Conservation (phyloP, 2,797 vertebrate species). For the Cephalopachus bancanus region DNA sequence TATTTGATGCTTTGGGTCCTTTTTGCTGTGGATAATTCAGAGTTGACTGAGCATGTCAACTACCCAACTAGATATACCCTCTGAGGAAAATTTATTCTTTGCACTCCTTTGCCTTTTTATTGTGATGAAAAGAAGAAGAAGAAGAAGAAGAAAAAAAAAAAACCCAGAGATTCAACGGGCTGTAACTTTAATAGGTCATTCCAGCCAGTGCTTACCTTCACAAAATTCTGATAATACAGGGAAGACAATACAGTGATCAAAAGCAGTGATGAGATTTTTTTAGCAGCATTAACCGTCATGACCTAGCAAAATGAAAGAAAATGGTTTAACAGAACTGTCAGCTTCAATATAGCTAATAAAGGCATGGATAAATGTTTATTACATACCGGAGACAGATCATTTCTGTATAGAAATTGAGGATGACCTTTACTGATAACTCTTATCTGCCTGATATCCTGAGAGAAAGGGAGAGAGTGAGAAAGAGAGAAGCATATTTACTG, state of each 20-base stretch:
- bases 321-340: slow-evolving; percentile 99
- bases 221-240: slow-evolving; percentile 89
- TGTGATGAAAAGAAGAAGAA: slow-evolving; percentile 81
- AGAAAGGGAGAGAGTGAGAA: slow-evolving; percentile 88
- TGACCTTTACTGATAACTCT: slow-evolving; percentile 99
- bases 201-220: slow-evolving; percentile 90
- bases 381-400: slow-evolving; percentile 98
- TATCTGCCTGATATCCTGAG: slow-evolving; percentile 93
- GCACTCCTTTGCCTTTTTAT: slow-evolving; percentile 86
- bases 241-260: slow-evolving; percentile 92
- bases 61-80: slow-evolving; percentile 87
- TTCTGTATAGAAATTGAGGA: slow-evolving; percentile 99
- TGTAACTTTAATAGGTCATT: slow-evolving; percentile 91
- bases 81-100: slow-evolving; percentile 87
- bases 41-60: slow-evolving; percentile 83
- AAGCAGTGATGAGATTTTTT: slow-evolving; percentile 95
- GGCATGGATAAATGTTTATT: slow-evolving; percentile 99
- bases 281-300: slow-evolving; percentile 98
- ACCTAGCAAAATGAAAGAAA: slow-evolving; percentile 96
- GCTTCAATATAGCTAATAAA: slow-evolving; percentile 99
- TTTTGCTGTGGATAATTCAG: slow-evolving; percentile 58
- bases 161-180: slow-evolving; percentile 84
- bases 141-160: slow-evolving; percentile 42
- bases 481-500: slow-evolving; percentile 80
- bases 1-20: neutral